Conservation (phyloP, 2,888 invertebrate genomes). For the Drosophila ustulata region DNA sequence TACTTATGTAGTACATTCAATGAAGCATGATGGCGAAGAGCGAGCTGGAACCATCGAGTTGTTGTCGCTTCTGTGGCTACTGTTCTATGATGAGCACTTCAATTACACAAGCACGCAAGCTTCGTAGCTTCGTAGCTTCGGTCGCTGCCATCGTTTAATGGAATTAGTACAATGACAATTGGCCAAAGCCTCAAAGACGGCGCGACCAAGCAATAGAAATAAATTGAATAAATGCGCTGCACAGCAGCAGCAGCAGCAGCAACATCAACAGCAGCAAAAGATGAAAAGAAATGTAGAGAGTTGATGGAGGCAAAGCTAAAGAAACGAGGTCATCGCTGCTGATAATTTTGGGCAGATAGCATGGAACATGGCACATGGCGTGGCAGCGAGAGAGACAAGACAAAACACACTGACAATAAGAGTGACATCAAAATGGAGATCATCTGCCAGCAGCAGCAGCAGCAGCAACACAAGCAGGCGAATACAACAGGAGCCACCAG, state of each 20-base stretch:
- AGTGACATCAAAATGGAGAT: slow-evolving; percentile 52
- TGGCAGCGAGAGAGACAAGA: not conserved
- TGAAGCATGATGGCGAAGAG: slow-evolving; percentile 65
- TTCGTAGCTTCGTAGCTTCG: not conserved
- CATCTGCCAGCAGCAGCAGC: slow-evolving; percentile 45
- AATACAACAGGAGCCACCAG: slow-evolving; percentile 5
- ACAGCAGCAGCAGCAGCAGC: slow-evolving; percentile 49
- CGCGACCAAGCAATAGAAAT: slow-evolving; percentile 70
- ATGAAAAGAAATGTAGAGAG: slow-evolving; percentile 28
- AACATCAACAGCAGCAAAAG: slow-evolving; percentile 18
- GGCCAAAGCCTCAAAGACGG: slow-evolving; percentile 75
- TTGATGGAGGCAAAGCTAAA: slow-evolving; percentile 26
- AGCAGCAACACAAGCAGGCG: slow-evolving; percentile 10
- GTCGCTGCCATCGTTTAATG: slow-evolving; percentile 66
- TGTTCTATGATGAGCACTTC: slow-evolving; percentile 67
- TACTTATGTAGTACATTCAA: slow-evolving; percentile 63
- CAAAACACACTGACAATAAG: not conserved
- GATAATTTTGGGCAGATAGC: slow-evolving; percentile 79
- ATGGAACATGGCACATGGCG: slow-evolving; percentile 38
- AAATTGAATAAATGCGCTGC: slow-evolving; percentile 77
- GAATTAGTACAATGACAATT: slow-evolving; percentile 81
- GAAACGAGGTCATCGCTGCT: slow-evolving; percentile 68
- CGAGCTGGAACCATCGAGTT: slow-evolving; percentile 65
- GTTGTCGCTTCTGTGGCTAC: slow-evolving; percentile 41
- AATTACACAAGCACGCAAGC: slow-evolving; percentile 77